Evolutionary conservation across 2,797 vertebrate species (phyloP).

Genomic region (Margarornis squamiger): DNA sequence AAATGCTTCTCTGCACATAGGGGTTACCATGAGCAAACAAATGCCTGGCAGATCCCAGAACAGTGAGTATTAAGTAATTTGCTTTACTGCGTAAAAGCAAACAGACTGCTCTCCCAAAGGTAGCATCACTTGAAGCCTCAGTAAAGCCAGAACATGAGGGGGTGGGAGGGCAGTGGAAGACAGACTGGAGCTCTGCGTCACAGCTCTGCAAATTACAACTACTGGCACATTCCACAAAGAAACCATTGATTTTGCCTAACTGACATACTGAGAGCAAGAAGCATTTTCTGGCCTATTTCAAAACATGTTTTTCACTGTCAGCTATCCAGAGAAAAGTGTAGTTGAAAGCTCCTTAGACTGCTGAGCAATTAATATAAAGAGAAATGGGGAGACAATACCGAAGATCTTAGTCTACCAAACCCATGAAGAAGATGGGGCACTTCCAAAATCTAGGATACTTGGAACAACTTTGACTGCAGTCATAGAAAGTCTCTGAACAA

Average conservation of each 20-base stretch:
- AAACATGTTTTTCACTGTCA: conserved; percentile 50
- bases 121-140: conserved; percentile 34
- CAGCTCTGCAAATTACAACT: conserved; percentile 36
- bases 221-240: conserved; percentile 60
- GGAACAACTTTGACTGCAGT: neutral
- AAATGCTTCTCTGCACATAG: neutral
- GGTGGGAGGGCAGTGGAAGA: conserved; percentile 12
- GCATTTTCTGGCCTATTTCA: conserved; percentile 44
- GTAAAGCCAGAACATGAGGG: conserved; percentile 34
- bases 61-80: neutral
- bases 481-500: neutral
- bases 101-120: conserved; percentile 37
- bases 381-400: neutral
- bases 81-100: conserved; percentile 40
- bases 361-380: neutral
- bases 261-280: conserved; percentile 13
- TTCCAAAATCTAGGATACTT: neutral
- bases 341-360: neutral
- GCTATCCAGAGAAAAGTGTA: conserved; percentile 17
- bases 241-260: conserved; percentile 40
- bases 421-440: neutral
- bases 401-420: neutral
- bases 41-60: conserved; percentile 26
- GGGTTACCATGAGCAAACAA: conserved; percentile 43
- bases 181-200: conserved; percentile 5